phyloP scores from a whole-genome alignment of 2,113 vertebrate genomes.

The Eolophus roseicapilla region DNA sequence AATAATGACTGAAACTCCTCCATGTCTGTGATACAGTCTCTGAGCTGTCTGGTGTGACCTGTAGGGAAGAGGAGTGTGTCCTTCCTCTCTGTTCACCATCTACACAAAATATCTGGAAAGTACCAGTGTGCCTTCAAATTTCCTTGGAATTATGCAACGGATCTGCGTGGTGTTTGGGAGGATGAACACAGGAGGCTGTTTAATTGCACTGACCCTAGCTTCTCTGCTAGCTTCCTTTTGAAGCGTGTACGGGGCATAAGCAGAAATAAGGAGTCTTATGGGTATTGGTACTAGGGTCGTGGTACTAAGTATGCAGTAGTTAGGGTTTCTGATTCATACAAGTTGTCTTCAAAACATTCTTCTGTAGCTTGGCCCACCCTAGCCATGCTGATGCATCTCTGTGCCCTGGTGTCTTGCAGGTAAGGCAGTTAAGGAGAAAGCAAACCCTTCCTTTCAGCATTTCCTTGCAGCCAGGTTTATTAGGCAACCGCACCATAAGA shows the following conservation, averaged over 20 bases:
- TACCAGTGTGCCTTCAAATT: background rate
- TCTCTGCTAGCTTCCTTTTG: background rate
- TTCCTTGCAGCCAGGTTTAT: background rate
- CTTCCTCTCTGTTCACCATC: background rate
- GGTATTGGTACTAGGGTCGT: background rate
- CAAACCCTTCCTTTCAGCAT: background rate
- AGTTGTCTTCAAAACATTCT: background rate
- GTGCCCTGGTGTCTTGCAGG: background rate
- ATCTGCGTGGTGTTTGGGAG: background rate
- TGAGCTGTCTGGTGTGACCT: background rate
- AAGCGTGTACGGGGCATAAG: background rate
- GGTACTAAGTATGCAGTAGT: background rate
- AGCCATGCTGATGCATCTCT: background rate
- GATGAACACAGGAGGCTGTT: rapidly evolving
- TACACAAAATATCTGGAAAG: background rate
- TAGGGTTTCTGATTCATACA: background rate
- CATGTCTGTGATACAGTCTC: background rate
- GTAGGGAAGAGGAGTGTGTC: background rate
- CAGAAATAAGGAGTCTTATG: background rate
- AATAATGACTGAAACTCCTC: background rate
- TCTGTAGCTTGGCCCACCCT: background rate
- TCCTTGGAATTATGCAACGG: background rate
- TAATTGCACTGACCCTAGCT: background rate
- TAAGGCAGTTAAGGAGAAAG: background rate
- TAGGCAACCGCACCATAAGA: background rate